phyloP scores from a whole-genome alignment of 2,797 vertebrate genomes.

The Enteromius treurensis region DNA sequence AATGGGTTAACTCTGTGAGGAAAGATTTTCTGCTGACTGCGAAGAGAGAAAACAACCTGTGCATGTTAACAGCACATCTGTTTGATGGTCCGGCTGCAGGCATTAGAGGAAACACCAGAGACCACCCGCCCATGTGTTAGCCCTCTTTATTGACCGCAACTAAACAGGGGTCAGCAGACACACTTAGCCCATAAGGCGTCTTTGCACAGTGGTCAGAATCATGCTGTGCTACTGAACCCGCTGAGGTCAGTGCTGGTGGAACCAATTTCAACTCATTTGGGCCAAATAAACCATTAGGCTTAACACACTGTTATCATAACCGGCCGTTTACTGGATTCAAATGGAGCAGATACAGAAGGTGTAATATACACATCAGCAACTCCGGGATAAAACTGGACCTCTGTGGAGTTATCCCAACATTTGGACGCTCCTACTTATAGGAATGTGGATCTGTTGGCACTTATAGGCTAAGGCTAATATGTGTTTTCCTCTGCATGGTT shows the following conservation, averaged over 20 bases:
- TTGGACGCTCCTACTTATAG: background rate
- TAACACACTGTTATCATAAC: background rate
- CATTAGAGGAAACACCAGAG: constrained; percentile 27
- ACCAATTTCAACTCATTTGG: background rate
- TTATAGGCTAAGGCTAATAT: constrained; percentile 31
- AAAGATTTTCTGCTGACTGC: constrained; percentile 33
- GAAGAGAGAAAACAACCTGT: constrained; percentile 21
- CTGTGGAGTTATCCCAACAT: background rate
- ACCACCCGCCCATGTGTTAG: constrained; percentile 3
- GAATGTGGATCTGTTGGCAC: background rate
- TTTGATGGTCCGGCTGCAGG: constrained; percentile 19
- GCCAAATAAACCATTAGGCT: constrained; percentile 14
- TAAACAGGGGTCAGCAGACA: constrained; percentile 35
- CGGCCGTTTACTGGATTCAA: background rate
- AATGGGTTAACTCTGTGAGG: constrained; percentile 18
- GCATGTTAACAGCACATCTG: constrained; percentile 45
- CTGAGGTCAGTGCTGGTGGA: background rate
- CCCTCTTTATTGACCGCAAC: background rate
- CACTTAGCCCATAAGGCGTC: background rate
- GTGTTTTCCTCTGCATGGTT: constrained; percentile 20
- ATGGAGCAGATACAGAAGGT: background rate
- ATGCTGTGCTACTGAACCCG: background rate
- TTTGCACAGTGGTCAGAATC: constrained; percentile 5
- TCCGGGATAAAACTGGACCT: background rate
- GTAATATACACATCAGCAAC: background rate